Evolutionary conservation across 2,888 invertebrate species (phyloP), one percentile per base, ranked within the genome.

Genomic region (Halictus ligatus): DNA sequence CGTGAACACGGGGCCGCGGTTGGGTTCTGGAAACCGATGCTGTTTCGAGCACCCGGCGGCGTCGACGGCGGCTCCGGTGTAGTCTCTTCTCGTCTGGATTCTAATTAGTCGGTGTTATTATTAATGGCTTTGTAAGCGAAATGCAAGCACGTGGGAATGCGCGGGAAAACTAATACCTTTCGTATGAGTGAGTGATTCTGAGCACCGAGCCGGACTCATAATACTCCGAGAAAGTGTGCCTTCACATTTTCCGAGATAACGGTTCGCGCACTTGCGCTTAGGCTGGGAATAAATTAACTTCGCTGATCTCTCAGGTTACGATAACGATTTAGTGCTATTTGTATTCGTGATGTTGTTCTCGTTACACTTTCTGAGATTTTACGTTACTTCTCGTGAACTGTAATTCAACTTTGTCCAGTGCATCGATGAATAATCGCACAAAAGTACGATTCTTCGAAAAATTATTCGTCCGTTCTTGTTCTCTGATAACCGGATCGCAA

Each of bases 61-160:
- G 21, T n/a, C 54, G 18, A 6, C 60, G 15, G 67, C 35, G 35
- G 3, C 35, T 35, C 4, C 35, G 35, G 35, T 35, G 5, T 18
- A 29, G 35, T 67, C 75, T 60, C 50, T 21, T 21, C 67, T 18
- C 21, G 40, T 83, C 29, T 69, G 74, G 74, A 64, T 73, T 43
- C 25, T 79, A 67, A 81, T 81, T 74, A 73, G 50, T n/a, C 54
- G 46, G 21, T n/a, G 58, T 15, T 80, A 73, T 67, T 50, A 35
- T 80, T 50, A 64, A 67, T 18, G 48, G n/a, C 21, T 29, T 13
- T 43, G 15, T 73, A 73, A 48, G 25, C 29, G 48, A 73, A 73
- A 48, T 48, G 29, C 35, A 73, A 72, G 46, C 4, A 25, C 18
- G 48, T 73, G 73, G 25, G 73, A 48, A 73, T 48, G 18, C 48